Evolutionary conservation across 2,888 invertebrate genomes (phyloP).

Genomic region (Lasioglossum pauxillum): DNA sequence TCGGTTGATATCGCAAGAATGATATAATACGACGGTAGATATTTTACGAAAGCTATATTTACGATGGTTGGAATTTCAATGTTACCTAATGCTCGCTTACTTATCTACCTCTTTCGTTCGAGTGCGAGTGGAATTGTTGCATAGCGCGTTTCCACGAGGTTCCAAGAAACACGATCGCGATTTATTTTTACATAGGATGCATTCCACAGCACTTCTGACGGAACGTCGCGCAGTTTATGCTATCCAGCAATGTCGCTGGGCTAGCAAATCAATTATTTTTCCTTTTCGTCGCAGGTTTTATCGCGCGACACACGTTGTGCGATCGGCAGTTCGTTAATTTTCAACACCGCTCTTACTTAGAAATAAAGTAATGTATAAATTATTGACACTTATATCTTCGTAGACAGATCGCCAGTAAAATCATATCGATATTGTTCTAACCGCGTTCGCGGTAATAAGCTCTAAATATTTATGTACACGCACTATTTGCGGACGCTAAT

Average conservation of each 20-base stretch:
- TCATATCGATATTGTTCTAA: conserved; percentile 45
- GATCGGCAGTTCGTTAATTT: conserved; percentile 44
- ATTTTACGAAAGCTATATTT: conserved; percentile 14
- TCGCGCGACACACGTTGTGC: conserved; percentile 29
- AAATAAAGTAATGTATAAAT: conserved; percentile 33
- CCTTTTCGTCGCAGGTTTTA: not conserved
- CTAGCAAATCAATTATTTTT: conserved; percentile 25
- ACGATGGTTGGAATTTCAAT: conserved; percentile 9
- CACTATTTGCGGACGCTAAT: conserved; percentile 80
- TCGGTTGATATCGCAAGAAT: conserved; percentile 9
- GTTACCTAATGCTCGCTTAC: conserved; percentile 10
- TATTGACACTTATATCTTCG: conserved; percentile 40
- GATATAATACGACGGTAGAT: conserved; percentile 13
- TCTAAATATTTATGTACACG: conserved; percentile 81
- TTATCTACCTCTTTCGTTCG: conserved; percentile 1
- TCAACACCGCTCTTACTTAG: conserved; percentile 5
- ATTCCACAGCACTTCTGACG: not conserved
- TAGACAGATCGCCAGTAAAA: conserved; percentile 43
- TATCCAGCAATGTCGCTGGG: not conserved
- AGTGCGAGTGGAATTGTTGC: not conserved
- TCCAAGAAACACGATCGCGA: not conserved
- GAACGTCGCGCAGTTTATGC: not conserved
- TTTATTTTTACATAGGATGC: conserved; percentile 15
- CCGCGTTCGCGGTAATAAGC: conserved; percentile 60
- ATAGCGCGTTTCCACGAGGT: not conserved